A percentile compares a stretch with the other conserved stretches of the same genome.
phyloP scores from a whole-genome alignment of 2,113 vertebrate genomes.

The Scomber colias region DNA sequence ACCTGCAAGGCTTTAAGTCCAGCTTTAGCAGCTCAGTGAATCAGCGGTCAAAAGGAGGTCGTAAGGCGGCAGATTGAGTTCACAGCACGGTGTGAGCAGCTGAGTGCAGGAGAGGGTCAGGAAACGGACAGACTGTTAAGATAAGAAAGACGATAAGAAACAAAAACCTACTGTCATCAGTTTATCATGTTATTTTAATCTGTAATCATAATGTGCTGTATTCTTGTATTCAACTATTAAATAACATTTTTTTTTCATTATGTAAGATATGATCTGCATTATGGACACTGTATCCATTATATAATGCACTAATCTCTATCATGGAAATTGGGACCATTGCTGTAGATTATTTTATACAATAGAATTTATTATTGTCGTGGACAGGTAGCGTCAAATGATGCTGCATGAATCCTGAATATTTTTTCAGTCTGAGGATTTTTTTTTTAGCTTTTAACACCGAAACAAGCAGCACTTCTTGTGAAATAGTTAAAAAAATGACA shows the following conservation, averaged over 20 bases:
- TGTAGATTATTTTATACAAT: constrained; percentile 8
- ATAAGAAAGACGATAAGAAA: background rate
- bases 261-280: constrained; percentile 53
- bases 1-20: constrained; percentile 36
- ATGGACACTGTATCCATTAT: constrained; percentile 42
- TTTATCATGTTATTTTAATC: background rate
- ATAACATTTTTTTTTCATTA: constrained; percentile 54
- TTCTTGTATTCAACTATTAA: constrained; percentile 3
- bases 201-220: background rate
- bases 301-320: constrained; percentile 61
- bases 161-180: background rate
- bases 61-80: constrained; percentile 37
- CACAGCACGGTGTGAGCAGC: constrained; percentile 26
- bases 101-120: background rate
- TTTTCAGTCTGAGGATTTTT: no score
- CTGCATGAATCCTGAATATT: no score
- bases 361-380: background rate
- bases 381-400: background rate
- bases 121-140: background rate
- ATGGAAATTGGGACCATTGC: constrained; percentile 18
- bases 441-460: no score
- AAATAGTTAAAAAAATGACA: no score
- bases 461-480: no score
- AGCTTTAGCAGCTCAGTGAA: constrained; percentile 49
- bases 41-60: constrained; percentile 40